These are phyloP conservation scores for Ptiloglossa arizonensis DNA, from an alignment of 1,140 invertebrate species.

Conservation along the genomic window DNA sequence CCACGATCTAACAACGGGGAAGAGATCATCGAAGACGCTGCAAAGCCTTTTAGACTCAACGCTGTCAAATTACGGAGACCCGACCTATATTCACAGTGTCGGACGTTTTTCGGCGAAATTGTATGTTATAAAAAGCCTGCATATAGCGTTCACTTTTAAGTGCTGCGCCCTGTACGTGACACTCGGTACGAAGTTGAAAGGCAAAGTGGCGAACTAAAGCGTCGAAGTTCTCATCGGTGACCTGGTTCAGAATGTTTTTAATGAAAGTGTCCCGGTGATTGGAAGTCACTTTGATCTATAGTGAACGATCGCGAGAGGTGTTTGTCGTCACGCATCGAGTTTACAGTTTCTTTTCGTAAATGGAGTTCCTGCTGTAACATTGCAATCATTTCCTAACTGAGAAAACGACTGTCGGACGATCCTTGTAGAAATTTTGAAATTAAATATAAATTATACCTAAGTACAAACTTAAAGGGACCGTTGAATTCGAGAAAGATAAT, in stretches of 20 bases:
- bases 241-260: slow-evolving; percentile 50
- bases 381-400: neutral
- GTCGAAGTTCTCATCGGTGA: slow-evolving; percentile 52
- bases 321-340: neutral
- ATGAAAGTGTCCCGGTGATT: slow-evolving; percentile 39
- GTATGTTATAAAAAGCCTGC: slow-evolving; percentile 31
- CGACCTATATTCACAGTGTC: slow-evolving; percentile 51
- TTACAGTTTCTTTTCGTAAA: neutral
- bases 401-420: too few relatives aligned
- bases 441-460: too few relatives aligned
- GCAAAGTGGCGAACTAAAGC: slow-evolving; percentile 41
- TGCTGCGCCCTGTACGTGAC: slow-evolving; percentile 46
- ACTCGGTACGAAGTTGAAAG: slow-evolving; percentile 42
- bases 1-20: slow-evolving; percentile 17
- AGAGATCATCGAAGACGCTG: slow-evolving; percentile 48
- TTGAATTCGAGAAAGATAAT: too few relatives aligned
- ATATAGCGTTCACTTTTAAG: slow-evolving; percentile 53
- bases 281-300: slow-evolving; percentile 39
- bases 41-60: slow-evolving; percentile 49
- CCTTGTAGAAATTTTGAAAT: too few relatives aligned
- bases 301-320: neutral
- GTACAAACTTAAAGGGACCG: too few relatives aligned
- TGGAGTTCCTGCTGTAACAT: neutral
- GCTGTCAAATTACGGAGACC: slow-evolving; percentile 59
- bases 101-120: slow-evolving; percentile 12